Percentiles rank a stretch among this genome's conserved stretches.
Evolutionary conservation across 2,797 vertebrate genomes (phyloP).

Genomic region (Spheniscus humboldti): DNA sequence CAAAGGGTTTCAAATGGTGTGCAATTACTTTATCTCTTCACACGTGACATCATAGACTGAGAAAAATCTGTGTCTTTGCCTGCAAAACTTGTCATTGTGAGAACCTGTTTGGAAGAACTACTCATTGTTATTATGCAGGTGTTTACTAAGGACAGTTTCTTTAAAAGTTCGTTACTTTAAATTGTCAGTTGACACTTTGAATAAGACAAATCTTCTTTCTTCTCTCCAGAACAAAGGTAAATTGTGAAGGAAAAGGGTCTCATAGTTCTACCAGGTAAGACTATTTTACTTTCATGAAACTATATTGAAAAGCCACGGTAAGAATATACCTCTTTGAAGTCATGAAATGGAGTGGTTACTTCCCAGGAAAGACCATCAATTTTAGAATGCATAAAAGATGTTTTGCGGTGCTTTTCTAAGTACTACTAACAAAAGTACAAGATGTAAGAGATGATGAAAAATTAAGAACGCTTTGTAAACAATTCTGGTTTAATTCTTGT

Average conservation of each 20-base stretch:
- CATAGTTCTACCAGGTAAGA: not conserved
- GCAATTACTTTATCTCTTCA: not conserved
- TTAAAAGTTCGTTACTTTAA: not conserved
- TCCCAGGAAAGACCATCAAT: not conserved
- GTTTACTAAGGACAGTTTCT: not conserved
- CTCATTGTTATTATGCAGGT: not conserved
- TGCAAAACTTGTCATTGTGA: not conserved
- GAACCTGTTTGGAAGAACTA: not conserved
- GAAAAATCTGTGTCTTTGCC: not conserved
- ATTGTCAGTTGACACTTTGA: not conserved
- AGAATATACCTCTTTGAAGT: not conserved
- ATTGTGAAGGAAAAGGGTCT: not conserved
- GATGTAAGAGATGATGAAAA: not conserved
- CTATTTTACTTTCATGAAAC: not conserved
- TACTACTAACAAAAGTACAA: not conserved
- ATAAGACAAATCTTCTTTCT: not conserved
- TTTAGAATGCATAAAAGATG: not conserved
- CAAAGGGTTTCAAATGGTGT: not conserved
- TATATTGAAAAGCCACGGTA: not conserved
- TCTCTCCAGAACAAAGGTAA: not conserved
- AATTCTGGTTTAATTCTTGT: not conserved
- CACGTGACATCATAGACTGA: not conserved
- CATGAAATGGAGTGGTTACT: not conserved
- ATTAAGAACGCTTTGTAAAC: not conserved
- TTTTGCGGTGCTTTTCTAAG: not conserved